These are phyloP conservation scores for Charanyca ferruginea DNA, from an alignment of 2,888 invertebrate species.

Conservation along the genomic window DNA sequence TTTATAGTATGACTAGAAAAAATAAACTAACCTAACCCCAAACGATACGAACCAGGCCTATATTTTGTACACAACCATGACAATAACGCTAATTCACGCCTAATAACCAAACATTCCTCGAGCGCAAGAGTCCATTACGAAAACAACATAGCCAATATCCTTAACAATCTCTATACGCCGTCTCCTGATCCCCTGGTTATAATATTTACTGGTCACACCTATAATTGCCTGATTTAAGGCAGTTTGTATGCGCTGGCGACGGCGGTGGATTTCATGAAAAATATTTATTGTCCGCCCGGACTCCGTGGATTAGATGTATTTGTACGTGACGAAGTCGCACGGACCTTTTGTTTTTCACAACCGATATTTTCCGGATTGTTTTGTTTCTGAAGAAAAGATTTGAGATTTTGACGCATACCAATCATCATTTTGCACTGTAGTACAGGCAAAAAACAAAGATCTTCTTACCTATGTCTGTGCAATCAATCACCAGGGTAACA, in stretches of 20 bases:
- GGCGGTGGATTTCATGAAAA: slow-evolving; percentile 87
- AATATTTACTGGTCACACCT: slow-evolving; percentile 88
- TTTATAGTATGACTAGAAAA: slow-evolving; percentile 11
- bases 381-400: slow-evolving; percentile 8
- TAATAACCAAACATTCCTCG: slow-evolving; percentile 61
- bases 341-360: slow-evolving; percentile 69
- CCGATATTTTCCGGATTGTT: slow-evolving; percentile 48
- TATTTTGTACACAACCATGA: slow-evolving; percentile 39
- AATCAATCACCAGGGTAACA: slow-evolving; percentile 72
- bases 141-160: slow-evolving; percentile 70
- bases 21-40: background rate
- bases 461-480: slow-evolving; percentile 39
- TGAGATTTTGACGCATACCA: slow-evolving; percentile 7
- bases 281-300: slow-evolving; percentile 88
- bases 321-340: slow-evolving; percentile 82
- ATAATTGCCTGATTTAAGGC: slow-evolving; percentile 90
- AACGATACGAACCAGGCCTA: slow-evolving; percentile 1
- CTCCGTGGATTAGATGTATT: slow-evolving; percentile 87
- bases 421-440: background rate
- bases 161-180: slow-evolving; percentile 66
- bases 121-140: slow-evolving; percentile 65
- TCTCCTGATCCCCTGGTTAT: slow-evolving; percentile 84
- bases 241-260: slow-evolving; percentile 87
- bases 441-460: slow-evolving; percentile 21
- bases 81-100: slow-evolving; percentile 61